Evolutionary conservation across 2,888 invertebrate species (phyloP).

Genomic region (Lucinisca nassula): DNA sequence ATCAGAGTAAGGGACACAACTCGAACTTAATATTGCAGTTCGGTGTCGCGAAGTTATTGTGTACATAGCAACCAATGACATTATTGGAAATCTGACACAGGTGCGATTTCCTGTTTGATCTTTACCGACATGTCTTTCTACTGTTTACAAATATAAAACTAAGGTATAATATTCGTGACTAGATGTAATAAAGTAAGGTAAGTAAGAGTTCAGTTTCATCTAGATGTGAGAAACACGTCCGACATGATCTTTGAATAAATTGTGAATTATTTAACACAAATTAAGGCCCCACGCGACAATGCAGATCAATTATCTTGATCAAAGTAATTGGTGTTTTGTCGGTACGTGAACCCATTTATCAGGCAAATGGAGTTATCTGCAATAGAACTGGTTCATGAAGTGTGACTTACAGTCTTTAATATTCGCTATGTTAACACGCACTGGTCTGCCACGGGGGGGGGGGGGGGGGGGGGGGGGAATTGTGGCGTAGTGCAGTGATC

Average conservation of each 20-base stretch:
- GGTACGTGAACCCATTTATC: too few species aligned
- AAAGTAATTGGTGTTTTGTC: too few species aligned
- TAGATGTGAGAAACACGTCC: not conserved
- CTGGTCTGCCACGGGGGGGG: too few species aligned
- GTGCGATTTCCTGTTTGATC: constrained; percentile 47
- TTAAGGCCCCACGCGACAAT: not conserved
- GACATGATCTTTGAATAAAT: not conserved
- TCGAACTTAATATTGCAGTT: not conserved
- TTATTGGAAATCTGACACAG: not conserved
- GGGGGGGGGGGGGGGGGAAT: too few species aligned
- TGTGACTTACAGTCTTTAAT: too few species aligned
- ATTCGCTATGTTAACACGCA: too few species aligned
- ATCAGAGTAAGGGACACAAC: not conserved
- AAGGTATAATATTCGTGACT: constrained; percentile 33
- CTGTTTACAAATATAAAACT: constrained; percentile 47
- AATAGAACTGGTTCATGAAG: too few species aligned
- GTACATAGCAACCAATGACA: constrained; percentile 71
- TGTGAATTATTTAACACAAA: constrained; percentile 5
- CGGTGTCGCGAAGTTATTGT: constrained; percentile 25
- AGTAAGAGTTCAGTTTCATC: constrained; percentile 17
- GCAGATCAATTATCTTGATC: too few species aligned
- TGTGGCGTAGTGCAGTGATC: too few species aligned
- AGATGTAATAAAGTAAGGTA: constrained; percentile 63
- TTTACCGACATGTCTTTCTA: constrained; percentile 39
- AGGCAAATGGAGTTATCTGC: too few species aligned